Evolutionary conservation across 2,888 invertebrate species (phyloP).

Genomic region (Caenorhabditis panamensis): DNA sequence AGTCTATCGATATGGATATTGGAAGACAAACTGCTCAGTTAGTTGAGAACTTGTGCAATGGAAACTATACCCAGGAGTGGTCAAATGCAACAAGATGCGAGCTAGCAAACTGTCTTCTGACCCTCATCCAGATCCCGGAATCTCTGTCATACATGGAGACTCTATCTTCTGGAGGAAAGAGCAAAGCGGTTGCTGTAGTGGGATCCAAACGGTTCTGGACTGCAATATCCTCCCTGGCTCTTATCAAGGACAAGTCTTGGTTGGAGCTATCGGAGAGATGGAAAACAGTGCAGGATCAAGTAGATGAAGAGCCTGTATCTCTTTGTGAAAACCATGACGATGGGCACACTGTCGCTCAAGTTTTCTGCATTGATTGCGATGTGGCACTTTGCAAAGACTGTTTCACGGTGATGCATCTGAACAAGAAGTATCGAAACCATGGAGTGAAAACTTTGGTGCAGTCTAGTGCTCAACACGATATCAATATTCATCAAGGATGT

Average conservation of each 20-base stretch:
- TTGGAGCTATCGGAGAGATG: constrained; percentile 68
- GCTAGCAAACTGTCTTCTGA: constrained; percentile 66
- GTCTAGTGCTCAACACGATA: constrained; percentile 83
- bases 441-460: constrained; percentile 51
- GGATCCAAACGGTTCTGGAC: constrained; percentile 86
- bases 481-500: constrained; percentile 95
- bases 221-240: constrained; percentile 93
- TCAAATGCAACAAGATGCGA: constrained; percentile 65
- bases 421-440: constrained; percentile 87
- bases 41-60: constrained; percentile 61
- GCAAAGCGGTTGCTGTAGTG: constrained; percentile 48
- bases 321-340: constrained; percentile 97
- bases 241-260: constrained; percentile 84
- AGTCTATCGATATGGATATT: constrained; percentile 70
- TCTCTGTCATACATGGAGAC: constrained; percentile 55
- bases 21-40: constrained; percentile 67
- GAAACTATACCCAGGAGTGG: constrained; percentile 73
- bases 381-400: constrained; percentile 90
- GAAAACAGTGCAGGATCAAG: constrained; percentile 62
- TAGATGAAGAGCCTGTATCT: constrained; percentile 73
- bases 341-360: constrained; percentile 82
- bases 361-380: constrained; percentile 90
- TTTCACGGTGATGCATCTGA: constrained; percentile 94
- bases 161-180: constrained; percentile 37
- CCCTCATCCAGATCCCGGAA: constrained; percentile 60